Evolutionary conservation across 2,797 vertebrate genomes (phyloP).

Genomic region (Lepilemur septentrionalis): DNA sequence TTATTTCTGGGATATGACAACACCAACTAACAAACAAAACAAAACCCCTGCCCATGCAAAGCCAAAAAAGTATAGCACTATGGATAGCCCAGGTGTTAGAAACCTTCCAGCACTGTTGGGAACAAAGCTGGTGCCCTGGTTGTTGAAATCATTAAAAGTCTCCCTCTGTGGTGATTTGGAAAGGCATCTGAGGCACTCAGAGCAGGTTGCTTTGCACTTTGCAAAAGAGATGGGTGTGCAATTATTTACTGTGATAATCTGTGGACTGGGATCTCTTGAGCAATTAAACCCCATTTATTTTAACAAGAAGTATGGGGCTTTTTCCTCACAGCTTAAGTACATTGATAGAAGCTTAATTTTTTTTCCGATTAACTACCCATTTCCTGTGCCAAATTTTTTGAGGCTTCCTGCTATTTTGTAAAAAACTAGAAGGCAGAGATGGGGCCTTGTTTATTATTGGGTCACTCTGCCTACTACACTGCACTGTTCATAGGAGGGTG

Average conservation of each 20-base stretch:
- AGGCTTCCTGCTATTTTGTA: conserved; percentile 36
- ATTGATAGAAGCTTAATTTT: not conserved
- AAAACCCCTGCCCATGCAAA: not conserved
- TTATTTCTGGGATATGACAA: conserved; percentile 35
- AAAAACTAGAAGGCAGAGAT: conserved; percentile 19
- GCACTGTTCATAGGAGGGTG: not conserved
- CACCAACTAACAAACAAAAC: conserved; percentile 1
- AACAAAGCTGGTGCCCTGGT: conserved; percentile 35
- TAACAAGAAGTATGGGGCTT: conserved; percentile 1
- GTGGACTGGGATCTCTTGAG: conserved; percentile 41
- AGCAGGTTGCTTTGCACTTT: conserved; percentile 29
- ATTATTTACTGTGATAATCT: conserved; percentile 63
- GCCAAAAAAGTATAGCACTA: not conserved
- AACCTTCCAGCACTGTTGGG: not conserved
- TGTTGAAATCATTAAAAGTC: conserved; percentile 63
- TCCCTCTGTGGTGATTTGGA: conserved; percentile 52
- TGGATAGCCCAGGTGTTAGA: not conserved
- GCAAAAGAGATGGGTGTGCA: conserved; percentile 31
- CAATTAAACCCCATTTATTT: conserved; percentile 55
- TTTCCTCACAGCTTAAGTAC: conserved; percentile 24
- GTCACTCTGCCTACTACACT: not conserved
- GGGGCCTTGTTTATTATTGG: not conserved
- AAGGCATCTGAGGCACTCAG: not conserved
- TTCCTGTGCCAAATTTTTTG: conserved; percentile 31
- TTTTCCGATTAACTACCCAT: conserved; percentile 30